Evolutionary conservation across 2,888 invertebrate genomes (phyloP), one percentile per base, ranked within the genome.

Genomic region (Amphipoea lucens): DNA sequence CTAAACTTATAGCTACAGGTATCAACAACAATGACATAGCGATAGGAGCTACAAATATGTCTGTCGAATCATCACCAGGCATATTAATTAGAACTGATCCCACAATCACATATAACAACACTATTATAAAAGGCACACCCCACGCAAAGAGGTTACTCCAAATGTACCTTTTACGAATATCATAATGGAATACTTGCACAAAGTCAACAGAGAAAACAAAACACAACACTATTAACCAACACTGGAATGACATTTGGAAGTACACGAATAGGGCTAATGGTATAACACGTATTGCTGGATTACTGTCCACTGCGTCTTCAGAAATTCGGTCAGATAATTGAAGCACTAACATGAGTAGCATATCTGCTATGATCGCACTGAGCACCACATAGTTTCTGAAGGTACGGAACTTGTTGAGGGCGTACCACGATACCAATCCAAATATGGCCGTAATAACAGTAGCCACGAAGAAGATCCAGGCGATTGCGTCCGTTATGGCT

Each of bases 1-100:
- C 29, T 9, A 84, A 84, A 84, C 79, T 84, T 11, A 81, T n/a
- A 2, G 12, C 84, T 11, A 81, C 79, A 5, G 80, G 80, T 84
- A 81, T 79, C 14, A 79, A 79, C 36, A 84, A 9, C 7, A 81
- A 1, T 2, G n/a, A 17, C 45, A 68, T 20, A 29, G 45, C 45
- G 0, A 29, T 40, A 4, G 36, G 9, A 42, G 3, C 3, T 7
- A 29, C 40, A 79, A 81, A 81, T 69, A 84, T 79, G 23, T 84
- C 62, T 4, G 11, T n/a, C 62, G 80, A 1, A 12, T 84, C 40
- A 40, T 78, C 68, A 4, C 4, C 60, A 12, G 79, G 66, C 78
- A 4, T 42, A 40, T 79, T 81, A 63, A 84, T 48, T 9, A 81
- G 23, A 40, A 81, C 23, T 0, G 68, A 40, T 48, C 80, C 80